Evolutionary conservation across 2,113 vertebrate genomes (phyloP), one percentile per base, ranked within the genome.

Genomic region (Leuciscus idus): DNA sequence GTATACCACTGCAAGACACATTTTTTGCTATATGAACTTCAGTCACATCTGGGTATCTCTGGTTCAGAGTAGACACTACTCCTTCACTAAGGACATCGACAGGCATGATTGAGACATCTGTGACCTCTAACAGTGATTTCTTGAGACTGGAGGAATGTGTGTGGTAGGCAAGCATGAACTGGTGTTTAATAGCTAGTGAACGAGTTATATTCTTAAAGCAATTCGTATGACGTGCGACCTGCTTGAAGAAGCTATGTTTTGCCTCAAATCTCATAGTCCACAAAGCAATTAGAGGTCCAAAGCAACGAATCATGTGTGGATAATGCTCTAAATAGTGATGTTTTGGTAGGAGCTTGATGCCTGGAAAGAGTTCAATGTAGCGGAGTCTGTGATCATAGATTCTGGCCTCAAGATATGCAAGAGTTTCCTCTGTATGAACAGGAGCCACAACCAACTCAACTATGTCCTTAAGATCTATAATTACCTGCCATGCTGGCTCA

Each of bases 1-100:
- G 2, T 78, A 87, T 89, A 23, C 84, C 84, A 87, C 50, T 86
- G 66, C 52, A 82, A 61, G 70, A 82, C 48, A 86, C 26, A 77
- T 84, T 13, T 79, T 89, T 91, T 75, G 85, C 84, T 43, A 89
- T 68, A 87, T 85, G 30, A 70, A 91, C 88, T 55, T 85, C 61
- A 87, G 83, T 89, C 17, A 39, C 11, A 89, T 87, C 68, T 87
- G 87, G 59, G 81, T 89, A 88, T 84, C 46, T 88, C 28, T 87
- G 85, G 4, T 82, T 61, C 1, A 61, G 2, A 26, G 59, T 61
- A 61, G 8, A 26, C 23, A 19, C 3, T 26, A 61, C 8, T 6
- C 23, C 3, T 1, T 61, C 59, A 26, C n/a, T 61, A 26, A 26
- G 59, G 59, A 61, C 23, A 61, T 61, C 59, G 10, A 61, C 59